Conservation (phyloP, 2,113 vertebrate species). For the Pipra filicauda region DNA sequence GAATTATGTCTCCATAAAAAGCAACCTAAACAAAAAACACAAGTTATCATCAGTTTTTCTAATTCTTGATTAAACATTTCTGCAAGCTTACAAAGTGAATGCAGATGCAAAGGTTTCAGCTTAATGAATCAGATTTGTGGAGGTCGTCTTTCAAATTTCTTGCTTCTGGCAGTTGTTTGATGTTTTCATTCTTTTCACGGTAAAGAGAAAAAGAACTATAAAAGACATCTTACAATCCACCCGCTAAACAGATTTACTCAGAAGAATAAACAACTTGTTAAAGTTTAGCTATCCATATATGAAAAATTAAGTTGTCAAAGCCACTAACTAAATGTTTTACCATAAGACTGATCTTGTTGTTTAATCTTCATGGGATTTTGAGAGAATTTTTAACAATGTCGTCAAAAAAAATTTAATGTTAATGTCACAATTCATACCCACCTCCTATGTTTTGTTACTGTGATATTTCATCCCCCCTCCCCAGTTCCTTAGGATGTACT, state of each 20-base stretch:
- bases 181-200: background rate
- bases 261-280: background rate
- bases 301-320: background rate
- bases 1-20: conserved; percentile 26
- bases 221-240: background rate
- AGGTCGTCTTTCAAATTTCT: background rate
- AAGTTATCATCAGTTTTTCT: conserved; percentile 9
- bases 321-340: background rate
- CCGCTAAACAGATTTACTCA: background rate
- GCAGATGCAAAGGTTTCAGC: conserved; percentile 8
- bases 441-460: background rate
- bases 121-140: background rate
- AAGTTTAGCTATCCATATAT: background rate
- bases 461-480: too few relatives aligned
- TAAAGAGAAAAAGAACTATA: background rate
- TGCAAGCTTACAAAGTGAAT: conserved; percentile 7
- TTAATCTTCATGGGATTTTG: background rate
- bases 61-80: conserved; percentile 39
- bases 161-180: background rate
- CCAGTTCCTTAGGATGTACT: background rate
- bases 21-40: background rate
- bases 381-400: background rate
- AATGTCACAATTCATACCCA: background rate
- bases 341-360: background rate
- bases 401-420: background rate